A percentile compares a stretch with the other conserved stretches of the same genome.
Conservation (phyloP, 2,113 vertebrate genomes). For the Nothoprocta pentlandii region DNA sequence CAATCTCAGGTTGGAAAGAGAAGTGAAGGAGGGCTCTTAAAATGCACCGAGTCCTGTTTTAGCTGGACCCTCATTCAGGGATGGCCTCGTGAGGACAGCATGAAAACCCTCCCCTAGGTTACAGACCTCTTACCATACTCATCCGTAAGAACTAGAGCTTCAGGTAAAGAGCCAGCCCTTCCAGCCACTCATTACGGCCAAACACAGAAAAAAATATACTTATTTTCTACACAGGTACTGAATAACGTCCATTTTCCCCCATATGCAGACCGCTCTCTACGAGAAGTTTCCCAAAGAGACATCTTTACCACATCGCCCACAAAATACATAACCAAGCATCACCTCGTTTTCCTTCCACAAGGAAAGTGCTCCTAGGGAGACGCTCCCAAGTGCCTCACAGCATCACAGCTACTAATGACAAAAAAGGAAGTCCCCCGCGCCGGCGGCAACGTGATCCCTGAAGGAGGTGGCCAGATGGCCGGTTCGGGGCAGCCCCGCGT, state of each 20-base stretch:
- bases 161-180: neutral
- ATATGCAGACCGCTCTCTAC: neutral
- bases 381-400: neutral
- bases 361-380: neutral
- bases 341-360: neutral
- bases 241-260: neutral
- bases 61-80: neutral
- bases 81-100: neutral
- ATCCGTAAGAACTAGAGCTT: neutral
- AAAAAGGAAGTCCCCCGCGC: neutral
- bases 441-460: neutral
- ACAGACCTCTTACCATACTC: neutral
- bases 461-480: constrained; percentile 26
- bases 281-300: neutral
- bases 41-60: neutral
- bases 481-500: neutral
- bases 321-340: neutral
- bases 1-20: neutral
- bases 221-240: neutral
- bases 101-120: neutral
- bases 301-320: neutral
- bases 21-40: neutral
- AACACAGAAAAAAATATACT: neutral
- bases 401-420: neutral
- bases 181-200: neutral